Base-by-base conservation (phyloP, 2,797 vertebrate species). In the Tokudaia tokunoshimensis region DNA sequence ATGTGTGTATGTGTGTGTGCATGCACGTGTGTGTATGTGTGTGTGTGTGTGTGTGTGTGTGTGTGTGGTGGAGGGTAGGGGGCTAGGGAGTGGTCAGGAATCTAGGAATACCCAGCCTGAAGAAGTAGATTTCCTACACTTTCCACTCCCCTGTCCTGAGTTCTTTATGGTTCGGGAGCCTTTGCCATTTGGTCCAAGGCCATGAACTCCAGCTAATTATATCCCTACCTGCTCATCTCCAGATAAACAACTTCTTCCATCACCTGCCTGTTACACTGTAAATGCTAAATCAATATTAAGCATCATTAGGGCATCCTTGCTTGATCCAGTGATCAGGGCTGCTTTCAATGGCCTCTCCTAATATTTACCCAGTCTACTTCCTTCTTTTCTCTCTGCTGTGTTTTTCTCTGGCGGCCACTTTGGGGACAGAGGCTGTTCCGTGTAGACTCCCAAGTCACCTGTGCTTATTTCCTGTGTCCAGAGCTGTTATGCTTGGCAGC, bases 381-480 rank as follows among this genome's bases (percentile, higher is more conserved):
- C 97, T 97, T 97, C 94, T 97, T 24, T 79, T n/a, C 91, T 83
- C 94, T 95, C 84, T 20, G 84, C 79, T 34, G 44, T 94, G 87
- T 93, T 97, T 97, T 97, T 80, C 96, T 96, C 93, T 93, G 94
- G 86, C 96, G 95, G 94, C 96, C 94, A 92, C 86, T 76, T 65
- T 47, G 44, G 92, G 96, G 92, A 94, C 93, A 95, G 84, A 97
- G 95, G 93, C 57, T 91, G 95, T 95, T 97, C 94, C 96, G 93
- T 96, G 94, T 82, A 89, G 94, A 96, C 91, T 94, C 93, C 61
- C 94, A 96, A 98, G 98, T 98, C 98, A 97, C 96, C 96, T 96
- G 95, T 34, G 89, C 97, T 94, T 96, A 96, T 59, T 97, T 91
- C 95, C 94, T 93, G 94, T 97, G 95, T 94, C 94, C 83, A 97